A percentile compares a stretch with the other conserved stretches of the same genome.
phyloP scores from a whole-genome alignment of 2,113 vertebrate genomes.

The Herpetotheres cachinnans region DNA sequence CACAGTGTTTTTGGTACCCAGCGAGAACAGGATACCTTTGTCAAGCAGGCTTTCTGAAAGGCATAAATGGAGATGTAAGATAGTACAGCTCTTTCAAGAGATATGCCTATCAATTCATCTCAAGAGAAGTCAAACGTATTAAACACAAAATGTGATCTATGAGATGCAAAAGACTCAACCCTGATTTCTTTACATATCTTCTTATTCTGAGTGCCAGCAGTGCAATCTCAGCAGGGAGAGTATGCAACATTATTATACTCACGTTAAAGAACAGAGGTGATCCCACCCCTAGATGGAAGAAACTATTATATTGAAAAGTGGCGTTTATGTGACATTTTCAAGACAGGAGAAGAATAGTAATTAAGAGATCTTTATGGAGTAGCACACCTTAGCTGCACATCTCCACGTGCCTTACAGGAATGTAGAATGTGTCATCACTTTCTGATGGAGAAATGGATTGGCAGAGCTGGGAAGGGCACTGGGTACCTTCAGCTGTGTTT shows the following conservation, averaged over 20 bases:
- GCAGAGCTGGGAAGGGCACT: not conserved
- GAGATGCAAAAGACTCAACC: not conserved
- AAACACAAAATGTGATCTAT: not conserved
- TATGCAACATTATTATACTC: not conserved
- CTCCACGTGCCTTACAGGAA: not conserved
- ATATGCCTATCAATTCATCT: not conserved
- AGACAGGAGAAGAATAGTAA: not conserved
- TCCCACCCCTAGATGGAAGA: not conserved
- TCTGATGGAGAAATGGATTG: not conserved
- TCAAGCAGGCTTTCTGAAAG: not conserved
- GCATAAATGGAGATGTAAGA: not conserved
- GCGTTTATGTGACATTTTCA: not conserved
- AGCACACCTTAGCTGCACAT: not conserved
- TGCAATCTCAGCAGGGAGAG: not conserved
- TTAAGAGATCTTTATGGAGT: not conserved
- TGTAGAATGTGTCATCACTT: not conserved
- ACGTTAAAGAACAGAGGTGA: not conserved
- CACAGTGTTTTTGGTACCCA: not conserved
- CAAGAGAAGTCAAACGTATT: not conserved
- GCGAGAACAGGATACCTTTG: not conserved
- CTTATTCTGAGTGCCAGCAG: not conserved
- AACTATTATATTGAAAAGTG: not conserved
- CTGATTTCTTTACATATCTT: not conserved
- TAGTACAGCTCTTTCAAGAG: not conserved
- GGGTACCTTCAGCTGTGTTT: not conserved